These are phyloP conservation scores for Drosophila gaucha DNA, from an alignment of 2,888 invertebrate species.

Conservation along the genomic window DNA sequence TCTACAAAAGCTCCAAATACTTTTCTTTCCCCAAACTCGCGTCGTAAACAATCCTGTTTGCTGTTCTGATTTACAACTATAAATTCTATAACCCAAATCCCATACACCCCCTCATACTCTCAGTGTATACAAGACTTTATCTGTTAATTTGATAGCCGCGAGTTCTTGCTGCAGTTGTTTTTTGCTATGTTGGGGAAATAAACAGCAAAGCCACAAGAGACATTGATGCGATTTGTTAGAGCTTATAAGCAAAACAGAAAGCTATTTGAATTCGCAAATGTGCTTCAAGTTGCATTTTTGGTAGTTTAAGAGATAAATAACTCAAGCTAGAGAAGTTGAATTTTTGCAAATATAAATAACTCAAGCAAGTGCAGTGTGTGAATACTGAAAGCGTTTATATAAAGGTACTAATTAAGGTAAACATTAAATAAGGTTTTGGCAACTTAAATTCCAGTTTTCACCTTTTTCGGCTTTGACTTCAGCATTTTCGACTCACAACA, in stretches of 20 bases:
- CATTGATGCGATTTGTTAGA: conserved; percentile 60
- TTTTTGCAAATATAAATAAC: too few relatives aligned
- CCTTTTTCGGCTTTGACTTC: too few relatives aligned
- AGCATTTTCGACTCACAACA: too few relatives aligned
- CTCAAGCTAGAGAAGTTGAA: conserved; percentile 3
- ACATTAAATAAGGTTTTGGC: too few relatives aligned
- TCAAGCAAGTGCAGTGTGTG: too few relatives aligned
- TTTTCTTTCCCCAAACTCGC: conserved; percentile 22
- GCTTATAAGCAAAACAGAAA: conserved; percentile 40
- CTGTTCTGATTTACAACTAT: conserved; percentile 53
- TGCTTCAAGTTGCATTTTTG: conserved; percentile 6
- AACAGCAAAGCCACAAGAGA: conserved; percentile 48
- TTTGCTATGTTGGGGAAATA: conserved; percentile 7
- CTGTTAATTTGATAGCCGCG: conserved; percentile 70
- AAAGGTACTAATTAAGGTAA: too few relatives aligned
- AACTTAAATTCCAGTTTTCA: too few relatives aligned
- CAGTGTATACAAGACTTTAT: conserved; percentile 54
- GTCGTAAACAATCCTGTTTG: conserved; percentile 58
- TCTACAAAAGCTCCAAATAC: conserved; percentile 45
- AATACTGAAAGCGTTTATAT: too few relatives aligned
- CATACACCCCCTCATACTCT: neutral
- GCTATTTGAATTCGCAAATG: conserved; percentile 27
- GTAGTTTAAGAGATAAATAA: conserved; percentile 13
- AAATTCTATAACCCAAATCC: conserved; percentile 40
- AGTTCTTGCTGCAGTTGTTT: conserved; percentile 27